Evolutionary conservation across 2,888 invertebrate genomes (phyloP).

Genomic region (Chromoteleia sp.): DNA sequence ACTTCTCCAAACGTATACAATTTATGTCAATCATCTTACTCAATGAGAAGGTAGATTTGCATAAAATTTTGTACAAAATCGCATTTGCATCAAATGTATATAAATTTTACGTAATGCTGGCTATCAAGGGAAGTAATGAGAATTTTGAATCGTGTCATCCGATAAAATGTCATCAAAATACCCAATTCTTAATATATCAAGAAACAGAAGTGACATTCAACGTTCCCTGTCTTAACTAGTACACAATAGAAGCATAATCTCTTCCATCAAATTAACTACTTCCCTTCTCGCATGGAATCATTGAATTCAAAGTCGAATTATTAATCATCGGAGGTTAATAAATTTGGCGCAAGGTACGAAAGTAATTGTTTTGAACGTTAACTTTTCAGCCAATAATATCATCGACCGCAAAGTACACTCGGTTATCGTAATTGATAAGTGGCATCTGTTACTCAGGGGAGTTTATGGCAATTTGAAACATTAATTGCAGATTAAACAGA

Average conservation of each 20-base stretch:
- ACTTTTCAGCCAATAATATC: constrained; percentile 61
- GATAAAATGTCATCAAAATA: no score
- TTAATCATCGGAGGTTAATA: constrained; percentile 57
- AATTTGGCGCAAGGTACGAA: constrained; percentile 39
- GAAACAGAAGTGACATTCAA: no score
- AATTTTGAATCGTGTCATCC: no score
- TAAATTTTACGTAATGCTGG: no score
- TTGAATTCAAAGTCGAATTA: constrained; percentile 27
- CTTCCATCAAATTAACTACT: constrained; percentile 33
- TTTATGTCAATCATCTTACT: no score
- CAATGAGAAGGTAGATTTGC: no score
- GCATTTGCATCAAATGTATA: no score
- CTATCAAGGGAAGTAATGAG: no score
- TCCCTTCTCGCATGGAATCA: constrained; percentile 13
- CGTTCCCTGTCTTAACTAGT: no score
- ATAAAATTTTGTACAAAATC: no score
- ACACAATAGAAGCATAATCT: constrained; percentile 20
- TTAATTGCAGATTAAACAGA: constrained; percentile 84
- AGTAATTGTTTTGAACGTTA: constrained; percentile 62
- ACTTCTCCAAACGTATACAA: no score
- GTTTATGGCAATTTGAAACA: constrained; percentile 82
- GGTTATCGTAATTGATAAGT: constrained; percentile 80
- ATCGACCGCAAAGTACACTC: constrained; percentile 68
- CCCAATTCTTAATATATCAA: no score
- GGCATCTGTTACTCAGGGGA: constrained; percentile 79